Base-by-base conservation (phyloP, 2,797 vertebrate species). In the Lepus townsendii region DNA sequence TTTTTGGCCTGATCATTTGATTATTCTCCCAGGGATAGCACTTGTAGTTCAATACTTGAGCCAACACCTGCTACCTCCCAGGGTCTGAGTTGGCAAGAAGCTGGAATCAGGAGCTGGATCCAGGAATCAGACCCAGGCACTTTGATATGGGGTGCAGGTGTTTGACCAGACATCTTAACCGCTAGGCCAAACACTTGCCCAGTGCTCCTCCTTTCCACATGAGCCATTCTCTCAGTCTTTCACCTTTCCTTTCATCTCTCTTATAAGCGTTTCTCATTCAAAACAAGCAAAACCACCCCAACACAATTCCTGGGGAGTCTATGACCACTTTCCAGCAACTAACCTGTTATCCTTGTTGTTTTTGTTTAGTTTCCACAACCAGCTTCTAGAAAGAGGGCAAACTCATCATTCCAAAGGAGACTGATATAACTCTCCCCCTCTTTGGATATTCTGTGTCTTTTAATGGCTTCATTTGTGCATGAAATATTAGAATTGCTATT, bases 41-140 rank as follows among this genome's bases (percentile, higher is more conserved):
- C 35, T 87, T 95, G 54, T 85, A 38, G 93, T 88, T 92, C 93
- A 63, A 95, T 57, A 57, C 54, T 57, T 17, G 54, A 57, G 54
- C 19, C 54, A 57, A 19, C 54, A 57, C 54, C 54, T 57, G 54
- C 54, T 57, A 7, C 54, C 54, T 57, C 13, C 54, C 54, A 57
- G 54, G 54, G 17, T 57, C 54, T 57, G 54, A 16, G 14, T 57
- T 57, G 54, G 17, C 54, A 57, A 20, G 54, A 16, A 57, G 54
- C 54, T 57, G 13, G 54, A 57, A 57, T 19, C 54, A 5, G 54
- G 54, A 57, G 17, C 54, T 20, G 6, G 16, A 16, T 47, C 42
- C 42, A 47, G 42, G 42, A 47, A 17, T 20, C 54, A 16, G 54
- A 57, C 54, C 17, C 54, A 57, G 54, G 14, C 19, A 17, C 54